Conservation (phyloP, 2,888 invertebrate species). For the Hypercompe scribonia region DNA sequence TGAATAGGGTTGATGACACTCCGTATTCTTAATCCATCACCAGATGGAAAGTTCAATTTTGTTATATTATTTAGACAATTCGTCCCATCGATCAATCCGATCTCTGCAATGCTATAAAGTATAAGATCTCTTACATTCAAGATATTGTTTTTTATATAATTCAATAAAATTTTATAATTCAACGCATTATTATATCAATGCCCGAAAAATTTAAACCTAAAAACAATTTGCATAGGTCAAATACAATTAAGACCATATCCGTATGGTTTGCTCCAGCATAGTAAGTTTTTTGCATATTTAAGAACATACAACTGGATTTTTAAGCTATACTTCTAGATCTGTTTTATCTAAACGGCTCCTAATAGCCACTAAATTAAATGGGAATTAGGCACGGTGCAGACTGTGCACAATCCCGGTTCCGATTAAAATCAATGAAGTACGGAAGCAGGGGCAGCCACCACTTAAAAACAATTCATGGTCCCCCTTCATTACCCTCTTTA, state of each 20-base stretch:
- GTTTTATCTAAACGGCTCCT: neutral
- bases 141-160: too few relatives aligned
- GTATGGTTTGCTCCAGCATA: too few relatives aligned
- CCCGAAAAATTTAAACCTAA: neutral
- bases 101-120: too few relatives aligned
- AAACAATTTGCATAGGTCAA: neutral
- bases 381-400: conserved; percentile 24
- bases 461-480: conserved; percentile 75
- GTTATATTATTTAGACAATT: too few relatives aligned
- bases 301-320: neutral
- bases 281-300: neutral
- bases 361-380: conserved; percentile 23
- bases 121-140: too few relatives aligned
- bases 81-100: too few relatives aligned
- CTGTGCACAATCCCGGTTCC: conserved; percentile 35
- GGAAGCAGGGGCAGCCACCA: conserved; percentile 56
- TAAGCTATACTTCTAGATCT: neutral
- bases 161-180: too few relatives aligned
- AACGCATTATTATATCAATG: too few relatives aligned
- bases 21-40: too few relatives aligned
- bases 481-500: conserved; percentile 69
- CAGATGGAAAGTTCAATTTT: too few relatives aligned
- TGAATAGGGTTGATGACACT: too few relatives aligned
- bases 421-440: conserved; percentile 71
- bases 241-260: neutral